Conservation (phyloP, 1,140 invertebrate species). For the Carcinoscorpius rotundicauda region DNA sequence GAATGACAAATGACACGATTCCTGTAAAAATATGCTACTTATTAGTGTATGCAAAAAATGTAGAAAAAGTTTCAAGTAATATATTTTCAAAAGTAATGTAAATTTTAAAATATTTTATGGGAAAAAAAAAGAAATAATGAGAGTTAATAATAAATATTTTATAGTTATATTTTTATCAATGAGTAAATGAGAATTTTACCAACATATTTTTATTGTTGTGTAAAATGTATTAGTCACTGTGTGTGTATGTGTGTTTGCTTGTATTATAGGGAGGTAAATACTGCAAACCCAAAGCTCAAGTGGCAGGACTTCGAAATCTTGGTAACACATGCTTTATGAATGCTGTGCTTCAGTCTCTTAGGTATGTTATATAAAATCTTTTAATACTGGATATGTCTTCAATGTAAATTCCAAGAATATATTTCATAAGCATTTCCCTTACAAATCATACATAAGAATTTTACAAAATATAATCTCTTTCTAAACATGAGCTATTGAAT, state of each 20-base stretch:
- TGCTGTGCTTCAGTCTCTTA: slow-evolving; percentile 69
- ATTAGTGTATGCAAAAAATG: too few relatives aligned
- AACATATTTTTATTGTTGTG: not conserved
- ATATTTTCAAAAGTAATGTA: not conserved
- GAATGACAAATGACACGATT: too few relatives aligned
- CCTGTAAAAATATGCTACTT: too few relatives aligned
- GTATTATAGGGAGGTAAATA: not conserved
- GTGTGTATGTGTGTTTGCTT: too few relatives aligned
- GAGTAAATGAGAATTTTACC: not conserved
- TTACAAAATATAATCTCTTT: too few relatives aligned
- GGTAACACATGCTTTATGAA: slow-evolving; percentile 87
- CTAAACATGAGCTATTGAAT: too few relatives aligned
- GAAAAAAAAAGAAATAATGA: not conserved
- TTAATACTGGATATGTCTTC: too few relatives aligned
- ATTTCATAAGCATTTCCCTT: too few relatives aligned
- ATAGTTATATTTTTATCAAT: not conserved
- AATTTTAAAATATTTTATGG: not conserved
- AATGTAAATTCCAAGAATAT: too few relatives aligned
- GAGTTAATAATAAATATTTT: not conserved
- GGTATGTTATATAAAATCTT: slow-evolving; percentile 30
- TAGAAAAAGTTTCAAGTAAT: too few relatives aligned
- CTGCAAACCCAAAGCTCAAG: slow-evolving; percentile 31
- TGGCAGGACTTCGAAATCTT: slow-evolving; percentile 65
- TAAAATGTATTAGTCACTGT: not conserved
- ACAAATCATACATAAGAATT: too few relatives aligned